These are phyloP conservation scores for Chironomus tepperi DNA, from an alignment of 1,140 invertebrate genomes.

Conservation along the genomic window DNA sequence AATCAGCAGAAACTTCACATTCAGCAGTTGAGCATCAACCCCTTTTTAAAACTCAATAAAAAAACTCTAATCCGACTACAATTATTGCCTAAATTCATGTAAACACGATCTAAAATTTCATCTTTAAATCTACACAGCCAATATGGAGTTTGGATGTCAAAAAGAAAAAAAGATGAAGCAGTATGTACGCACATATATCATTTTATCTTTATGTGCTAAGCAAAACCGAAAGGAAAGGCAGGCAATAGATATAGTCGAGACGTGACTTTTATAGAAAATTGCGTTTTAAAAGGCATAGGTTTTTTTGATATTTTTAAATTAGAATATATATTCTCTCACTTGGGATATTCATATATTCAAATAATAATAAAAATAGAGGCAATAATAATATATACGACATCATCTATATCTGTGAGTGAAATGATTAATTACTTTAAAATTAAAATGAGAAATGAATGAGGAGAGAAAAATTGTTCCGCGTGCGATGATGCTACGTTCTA, in stretches of 20 bases:
- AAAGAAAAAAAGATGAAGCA: not conserved
- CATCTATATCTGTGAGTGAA: not conserved
- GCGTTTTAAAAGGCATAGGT: not conserved
- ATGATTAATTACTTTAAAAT: conserved; percentile 10
- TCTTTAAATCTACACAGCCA: not conserved
- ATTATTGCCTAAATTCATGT: too few relatives aligned
- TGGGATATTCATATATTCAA: too few relatives aligned
- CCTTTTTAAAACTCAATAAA: too few relatives aligned
- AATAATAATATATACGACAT: not conserved
- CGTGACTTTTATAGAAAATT: conserved; percentile 19
- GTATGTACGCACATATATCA: not conserved
- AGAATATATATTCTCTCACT: not conserved
- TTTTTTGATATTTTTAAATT: not conserved
- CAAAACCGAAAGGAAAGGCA: not conserved
- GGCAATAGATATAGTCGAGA: not conserved
- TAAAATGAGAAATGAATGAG: not conserved
- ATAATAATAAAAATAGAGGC: not conserved
- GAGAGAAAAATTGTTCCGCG: not conserved
- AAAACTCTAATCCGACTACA: too few relatives aligned
- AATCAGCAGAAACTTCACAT: too few relatives aligned
- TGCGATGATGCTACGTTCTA: not conserved
- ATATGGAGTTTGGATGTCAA: not conserved
- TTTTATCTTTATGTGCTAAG: conserved; percentile 9
- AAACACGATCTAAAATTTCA: too few relatives aligned
- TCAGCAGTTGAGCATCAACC: too few relatives aligned